Conservation (phyloP, 92 coral and sea anemone species). For the Pocillopora grandis region DNA sequence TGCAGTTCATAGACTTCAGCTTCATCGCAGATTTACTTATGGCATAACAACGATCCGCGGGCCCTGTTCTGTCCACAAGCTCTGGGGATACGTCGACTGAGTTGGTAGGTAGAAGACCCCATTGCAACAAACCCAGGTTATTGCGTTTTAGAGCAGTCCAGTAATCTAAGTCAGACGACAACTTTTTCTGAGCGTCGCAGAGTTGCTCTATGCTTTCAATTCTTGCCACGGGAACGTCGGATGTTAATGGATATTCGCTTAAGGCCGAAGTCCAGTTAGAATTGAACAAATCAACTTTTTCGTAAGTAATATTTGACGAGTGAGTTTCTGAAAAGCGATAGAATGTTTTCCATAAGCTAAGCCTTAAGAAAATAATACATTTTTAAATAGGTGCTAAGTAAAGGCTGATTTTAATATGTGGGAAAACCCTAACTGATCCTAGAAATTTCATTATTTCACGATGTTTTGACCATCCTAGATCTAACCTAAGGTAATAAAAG, state of each 20-base stretch:
- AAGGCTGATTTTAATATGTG: too few relatives aligned
- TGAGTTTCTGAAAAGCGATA: too few relatives aligned
- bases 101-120: conserved; percentile 2
- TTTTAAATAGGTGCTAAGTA: too few relatives aligned
- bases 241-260: neutral
- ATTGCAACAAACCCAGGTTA: neutral
- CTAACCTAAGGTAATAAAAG: too few relatives aligned
- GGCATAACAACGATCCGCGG: conserved; percentile 10
- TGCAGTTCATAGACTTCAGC: conserved; percentile 4
- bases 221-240: neutral
- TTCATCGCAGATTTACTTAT: conserved; percentile 17
- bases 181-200: conserved; percentile 17
- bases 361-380: too few relatives aligned
- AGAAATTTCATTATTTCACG: too few relatives aligned
- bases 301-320: neutral
- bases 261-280: conserved; percentile 9
- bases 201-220: conserved; percentile 17
- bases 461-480: too few relatives aligned
- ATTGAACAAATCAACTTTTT: neutral
- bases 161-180: neutral
- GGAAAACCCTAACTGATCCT: too few relatives aligned
- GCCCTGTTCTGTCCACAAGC: neutral
- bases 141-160: conserved; percentile 26
- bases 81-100: neutral
- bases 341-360: too few relatives aligned